A percentile compares a stretch with the other conserved stretches of the same genome.
Conservation (phyloP, 2,888 invertebrate species). For the Neocrepidodera transversa region DNA sequence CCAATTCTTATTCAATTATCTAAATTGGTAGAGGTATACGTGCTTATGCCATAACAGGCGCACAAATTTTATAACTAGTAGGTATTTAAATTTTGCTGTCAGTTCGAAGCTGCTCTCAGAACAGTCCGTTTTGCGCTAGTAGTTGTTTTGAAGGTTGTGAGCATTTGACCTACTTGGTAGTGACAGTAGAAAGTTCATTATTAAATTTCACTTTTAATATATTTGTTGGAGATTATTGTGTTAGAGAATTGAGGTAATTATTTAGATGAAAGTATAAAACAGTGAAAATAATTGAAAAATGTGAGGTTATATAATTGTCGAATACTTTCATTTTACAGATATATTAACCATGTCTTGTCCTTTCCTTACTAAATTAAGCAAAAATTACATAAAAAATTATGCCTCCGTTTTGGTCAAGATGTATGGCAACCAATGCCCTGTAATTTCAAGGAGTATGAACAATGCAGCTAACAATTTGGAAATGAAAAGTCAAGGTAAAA, state of each 20-base stretch:
- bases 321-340: neutral
- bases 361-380: slow-evolving; percentile 80
- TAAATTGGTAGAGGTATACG: neutral
- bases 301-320: slow-evolving; percentile 16
- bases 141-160: neutral
- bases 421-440: slow-evolving; percentile 83
- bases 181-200: slow-evolving; percentile 5
- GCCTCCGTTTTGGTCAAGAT: slow-evolving; percentile 77
- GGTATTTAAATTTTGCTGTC: too few species aligned
- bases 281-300: slow-evolving; percentile 6
- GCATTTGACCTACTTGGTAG: slow-evolving; percentile 19
- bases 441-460: slow-evolving; percentile 67
- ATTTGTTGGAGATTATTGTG: neutral
- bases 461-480: slow-evolving; percentile 40
- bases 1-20: slow-evolving; percentile 1
- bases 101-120: neutral
- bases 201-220: slow-evolving; percentile 14
- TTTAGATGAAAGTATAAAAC: neutral
- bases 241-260: neutral
- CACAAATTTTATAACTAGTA: too few species aligned
- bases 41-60: neutral
- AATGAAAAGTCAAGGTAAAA: slow-evolving; percentile 42
- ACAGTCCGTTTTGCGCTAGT: neutral
- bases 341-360: slow-evolving; percentile 81
- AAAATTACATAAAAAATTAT: slow-evolving; percentile 84